phyloP scores from a whole-genome alignment of 2,113 vertebrate species.

The Pan paniscus region DNA sequence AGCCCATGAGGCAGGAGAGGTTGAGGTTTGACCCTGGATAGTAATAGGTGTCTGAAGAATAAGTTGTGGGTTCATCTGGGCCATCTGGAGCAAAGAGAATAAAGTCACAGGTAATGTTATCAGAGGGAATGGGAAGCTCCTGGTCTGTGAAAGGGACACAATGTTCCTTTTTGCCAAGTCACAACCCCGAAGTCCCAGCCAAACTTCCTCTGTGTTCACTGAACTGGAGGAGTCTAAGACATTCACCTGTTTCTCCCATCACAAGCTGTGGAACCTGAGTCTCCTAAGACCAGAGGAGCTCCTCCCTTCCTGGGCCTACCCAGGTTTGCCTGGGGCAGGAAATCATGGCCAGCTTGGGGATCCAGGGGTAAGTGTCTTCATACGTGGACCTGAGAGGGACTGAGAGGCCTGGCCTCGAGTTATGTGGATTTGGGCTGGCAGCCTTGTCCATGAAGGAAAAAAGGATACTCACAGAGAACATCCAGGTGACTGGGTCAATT shows the following conservation, averaged over 20 bases:
- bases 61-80: fast-evolving
- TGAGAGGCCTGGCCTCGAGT: neutral
- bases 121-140: too few relatives aligned
- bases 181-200: too few relatives aligned
- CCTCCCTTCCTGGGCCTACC: too few relatives aligned
- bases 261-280: too few relatives aligned
- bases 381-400: neutral
- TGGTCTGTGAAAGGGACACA: too few relatives aligned
- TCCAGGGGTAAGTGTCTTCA: neutral
- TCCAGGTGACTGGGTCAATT: too few relatives aligned
- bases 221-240: neutral
- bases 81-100: neutral
- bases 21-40: too few relatives aligned
- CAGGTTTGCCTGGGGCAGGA: neutral
- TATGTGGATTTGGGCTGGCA: neutral
- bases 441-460: neutral
- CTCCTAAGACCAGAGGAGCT: neutral
- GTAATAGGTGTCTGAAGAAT: too few relatives aligned
- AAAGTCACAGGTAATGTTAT: too few relatives aligned
- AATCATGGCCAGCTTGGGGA: neutral
- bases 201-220: neutral
- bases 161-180: too few relatives aligned
- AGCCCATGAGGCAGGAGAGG: neutral
- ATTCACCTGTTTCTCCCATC: too few relatives aligned
- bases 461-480: neutral